Conservation (phyloP, 2,888 invertebrate genomes). For the Carterocephalus palaemon region DNA sequence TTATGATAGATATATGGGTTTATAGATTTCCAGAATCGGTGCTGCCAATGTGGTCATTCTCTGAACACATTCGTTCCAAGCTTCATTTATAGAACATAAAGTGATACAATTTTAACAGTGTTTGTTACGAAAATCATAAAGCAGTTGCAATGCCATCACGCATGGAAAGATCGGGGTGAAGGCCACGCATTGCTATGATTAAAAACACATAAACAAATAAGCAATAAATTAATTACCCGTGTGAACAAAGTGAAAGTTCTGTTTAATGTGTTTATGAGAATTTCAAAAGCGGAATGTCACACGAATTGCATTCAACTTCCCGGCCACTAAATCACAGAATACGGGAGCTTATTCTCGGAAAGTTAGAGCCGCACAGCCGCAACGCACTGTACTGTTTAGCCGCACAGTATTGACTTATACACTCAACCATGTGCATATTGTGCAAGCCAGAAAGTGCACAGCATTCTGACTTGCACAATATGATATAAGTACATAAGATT, state of each 20-base stretch:
- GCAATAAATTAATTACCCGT: slow-evolving; percentile 24
- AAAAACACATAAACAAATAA: slow-evolving; percentile 35
- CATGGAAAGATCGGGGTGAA: too few relatives aligned
- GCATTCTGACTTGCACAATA: too few relatives aligned
- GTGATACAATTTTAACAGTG: too few relatives aligned
- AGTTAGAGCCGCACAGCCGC: slow-evolving; percentile 32
- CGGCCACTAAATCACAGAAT: slow-evolving; percentile 22
- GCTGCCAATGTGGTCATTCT: slow-evolving; percentile 39
- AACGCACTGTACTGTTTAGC: too few relatives aligned
- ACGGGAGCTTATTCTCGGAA: slow-evolving; percentile 33
- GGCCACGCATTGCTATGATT: slow-evolving; percentile 34
- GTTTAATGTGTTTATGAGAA: slow-evolving; percentile 13
- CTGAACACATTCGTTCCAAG: slow-evolving; percentile 51
- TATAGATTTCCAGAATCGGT: slow-evolving; percentile 61
- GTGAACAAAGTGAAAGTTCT: slow-evolving; percentile 11
- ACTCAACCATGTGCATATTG: too few relatives aligned
- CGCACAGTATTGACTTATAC: too few relatives aligned
- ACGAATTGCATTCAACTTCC: slow-evolving; percentile 10
- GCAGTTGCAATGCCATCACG: too few relatives aligned
- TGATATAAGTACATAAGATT: too few relatives aligned
- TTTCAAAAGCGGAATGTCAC: slow-evolving; percentile 12
- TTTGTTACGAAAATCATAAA: too few relatives aligned
- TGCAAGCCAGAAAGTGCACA: too few relatives aligned
- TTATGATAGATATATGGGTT: slow-evolving; percentile 64
- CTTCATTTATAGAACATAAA: slow-evolving; percentile 33